Percentiles rank a stretch among this genome's conserved stretches.
These are phyloP conservation scores for Eupithecia centaureata DNA, from an alignment of 2,888 invertebrate species.

Conservation along the genomic window DNA sequence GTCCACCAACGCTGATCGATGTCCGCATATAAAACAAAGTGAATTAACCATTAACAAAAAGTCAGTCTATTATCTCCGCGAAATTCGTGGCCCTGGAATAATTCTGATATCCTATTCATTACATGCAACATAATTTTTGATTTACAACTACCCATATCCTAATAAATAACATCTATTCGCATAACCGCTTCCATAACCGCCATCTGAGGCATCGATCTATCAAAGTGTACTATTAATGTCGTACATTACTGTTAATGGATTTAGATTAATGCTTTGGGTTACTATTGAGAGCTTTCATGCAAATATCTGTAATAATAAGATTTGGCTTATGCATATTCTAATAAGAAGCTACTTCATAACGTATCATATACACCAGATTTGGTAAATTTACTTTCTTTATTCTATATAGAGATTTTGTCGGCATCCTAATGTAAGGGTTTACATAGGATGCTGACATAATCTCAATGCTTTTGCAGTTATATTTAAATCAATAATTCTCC, in stretches of 20 bases:
- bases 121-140: conserved; percentile 14
- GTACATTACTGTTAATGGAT: conserved; percentile 35
- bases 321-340: background rate
- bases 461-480: too few species aligned
- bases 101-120: conserved; percentile 1
- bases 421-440: too few species aligned
- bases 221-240: conserved; percentile 31
- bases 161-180: conserved; percentile 12
- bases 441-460: too few species aligned
- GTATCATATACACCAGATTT: too few species aligned
- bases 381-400: too few species aligned
- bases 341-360: background rate
- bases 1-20: too few species aligned
- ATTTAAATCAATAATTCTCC: too few species aligned
- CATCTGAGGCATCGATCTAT: conserved; percentile 41
- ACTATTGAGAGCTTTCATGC: conserved; percentile 20
- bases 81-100: background rate
- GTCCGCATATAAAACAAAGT: too few species aligned
- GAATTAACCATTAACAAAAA: background rate
- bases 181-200: conserved; percentile 30
- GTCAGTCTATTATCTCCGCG: background rate
- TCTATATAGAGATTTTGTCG: too few species aligned
- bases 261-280: conserved; percentile 31
- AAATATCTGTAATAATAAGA: conserved; percentile 13
- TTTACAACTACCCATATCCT: conserved; percentile 17